Conservation (phyloP, 2,797 vertebrate genomes). For the Paedocypris micromegethes region DNA sequence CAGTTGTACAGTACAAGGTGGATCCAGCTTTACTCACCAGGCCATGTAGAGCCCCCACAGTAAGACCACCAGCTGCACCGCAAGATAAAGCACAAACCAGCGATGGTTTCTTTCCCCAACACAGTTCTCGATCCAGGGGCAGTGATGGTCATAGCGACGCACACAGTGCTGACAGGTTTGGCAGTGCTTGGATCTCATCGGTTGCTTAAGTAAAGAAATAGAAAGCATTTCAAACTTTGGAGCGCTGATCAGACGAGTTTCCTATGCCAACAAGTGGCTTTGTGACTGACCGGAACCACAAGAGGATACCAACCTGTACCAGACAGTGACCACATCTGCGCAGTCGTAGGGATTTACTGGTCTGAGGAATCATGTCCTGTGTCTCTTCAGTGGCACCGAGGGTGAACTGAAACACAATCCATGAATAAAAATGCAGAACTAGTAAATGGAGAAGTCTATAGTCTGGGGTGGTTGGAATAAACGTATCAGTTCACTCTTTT, state of each 20-base stretch:
- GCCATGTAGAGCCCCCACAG: conserved; percentile 81
- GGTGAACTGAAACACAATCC: conserved; percentile 55
- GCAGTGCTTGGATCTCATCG: conserved; percentile 89
- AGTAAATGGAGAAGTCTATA: no score
- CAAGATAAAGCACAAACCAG: conserved; percentile 82
- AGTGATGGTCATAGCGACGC: conserved; percentile 91
- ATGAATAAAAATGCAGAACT: no score
- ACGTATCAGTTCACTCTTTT: no score
- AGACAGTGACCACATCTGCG: conserved; percentile 84
- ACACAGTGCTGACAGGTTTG: conserved; percentile 84
- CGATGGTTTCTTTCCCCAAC: conserved; percentile 90
- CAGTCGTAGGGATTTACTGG: conserved; percentile 60
- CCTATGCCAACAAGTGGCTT: no score
- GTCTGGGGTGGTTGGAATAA: no score
- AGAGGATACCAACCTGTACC: conserved; percentile 72
- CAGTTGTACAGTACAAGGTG: background rate
- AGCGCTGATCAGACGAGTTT: no score
- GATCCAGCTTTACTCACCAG: conserved; percentile 70
- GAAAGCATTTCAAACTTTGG: background rate
- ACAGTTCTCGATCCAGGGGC: conserved; percentile 95
- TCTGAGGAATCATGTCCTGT: conserved; percentile 64
- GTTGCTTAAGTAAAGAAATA: conserved; percentile 70
- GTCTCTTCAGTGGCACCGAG: conserved; percentile 69
- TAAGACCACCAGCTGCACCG: conserved; percentile 78
- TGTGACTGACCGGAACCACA: background rate